Conservation (phyloP, 2,888 invertebrate species). For the Melanostoma mellinum region DNA sequence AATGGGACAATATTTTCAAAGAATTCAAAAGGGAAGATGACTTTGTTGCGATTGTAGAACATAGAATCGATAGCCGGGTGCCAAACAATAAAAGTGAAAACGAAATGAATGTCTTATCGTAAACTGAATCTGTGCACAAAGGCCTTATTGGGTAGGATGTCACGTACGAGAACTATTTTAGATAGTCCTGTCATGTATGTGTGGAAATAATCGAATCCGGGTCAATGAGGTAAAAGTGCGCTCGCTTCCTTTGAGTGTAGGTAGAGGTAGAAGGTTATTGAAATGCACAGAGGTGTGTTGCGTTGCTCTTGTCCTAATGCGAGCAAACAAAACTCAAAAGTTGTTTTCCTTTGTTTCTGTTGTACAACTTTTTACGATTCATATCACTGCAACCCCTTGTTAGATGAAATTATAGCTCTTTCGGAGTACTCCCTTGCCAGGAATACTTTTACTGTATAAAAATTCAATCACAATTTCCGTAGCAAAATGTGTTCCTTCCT, state of each 20-base stretch:
- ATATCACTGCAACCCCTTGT: constrained; percentile 35
- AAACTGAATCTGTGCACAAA: constrained; percentile 49
- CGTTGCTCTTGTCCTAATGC: constrained; percentile 6
- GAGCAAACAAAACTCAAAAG: constrained; percentile 9
- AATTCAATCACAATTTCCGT: no score
- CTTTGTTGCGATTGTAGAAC: constrained; percentile 38
- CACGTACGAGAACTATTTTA: constrained; percentile 43
- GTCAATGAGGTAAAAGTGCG: constrained; percentile 44
- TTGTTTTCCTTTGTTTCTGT: constrained; percentile 26
- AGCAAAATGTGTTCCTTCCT: no score
- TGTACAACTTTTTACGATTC: constrained; percentile 30
- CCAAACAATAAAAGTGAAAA: constrained; percentile 45
- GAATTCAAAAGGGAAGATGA: constrained; percentile 42
- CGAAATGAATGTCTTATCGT: constrained; percentile 59
- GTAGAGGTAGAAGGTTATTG: constrained; percentile 9
- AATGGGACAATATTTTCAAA: constrained; percentile 34
- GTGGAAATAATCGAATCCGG: constrained; percentile 36
- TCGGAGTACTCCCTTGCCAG: no score
- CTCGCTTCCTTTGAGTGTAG: constrained; percentile 5
- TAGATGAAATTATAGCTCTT: constrained; percentile 6
- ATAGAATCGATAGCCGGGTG: constrained; percentile 12
- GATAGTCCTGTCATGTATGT: constrained; percentile 40
- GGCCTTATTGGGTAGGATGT: constrained; percentile 16
- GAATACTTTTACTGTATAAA: no score
- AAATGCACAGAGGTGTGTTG: constrained; percentile 29